Percentiles rank a stretch among this genome's conserved stretches.
Evolutionary conservation across 2,797 vertebrate species (phyloP).

Genomic region (Squalus acanthias): DNA sequence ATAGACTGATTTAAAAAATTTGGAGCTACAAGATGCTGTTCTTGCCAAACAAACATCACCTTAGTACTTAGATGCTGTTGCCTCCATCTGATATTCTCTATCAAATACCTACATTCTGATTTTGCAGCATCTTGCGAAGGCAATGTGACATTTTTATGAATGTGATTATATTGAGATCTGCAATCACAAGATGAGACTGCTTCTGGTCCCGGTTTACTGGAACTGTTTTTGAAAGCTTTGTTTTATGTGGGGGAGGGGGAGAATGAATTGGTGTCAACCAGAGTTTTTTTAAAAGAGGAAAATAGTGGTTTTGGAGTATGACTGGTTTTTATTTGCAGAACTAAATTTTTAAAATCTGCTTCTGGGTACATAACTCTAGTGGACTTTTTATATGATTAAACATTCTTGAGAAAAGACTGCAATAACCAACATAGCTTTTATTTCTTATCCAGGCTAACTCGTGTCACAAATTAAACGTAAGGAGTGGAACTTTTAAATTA

Average conservation of each 20-base stretch:
- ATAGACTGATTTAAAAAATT: neutral
- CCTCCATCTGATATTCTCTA: neutral
- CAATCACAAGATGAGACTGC: neutral
- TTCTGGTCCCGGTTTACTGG: neutral
- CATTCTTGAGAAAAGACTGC: neutral
- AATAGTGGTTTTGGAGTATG: neutral
- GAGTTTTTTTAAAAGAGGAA: neutral
- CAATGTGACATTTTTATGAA: neutral
- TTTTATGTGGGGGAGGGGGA: neutral
- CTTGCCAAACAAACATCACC: conserved; percentile 29
- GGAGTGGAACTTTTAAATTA: neutral
- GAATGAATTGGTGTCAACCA: neutral
- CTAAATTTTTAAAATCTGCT: neutral
- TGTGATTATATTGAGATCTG: neutral
- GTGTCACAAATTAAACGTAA: neutral
- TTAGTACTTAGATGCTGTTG: neutral
- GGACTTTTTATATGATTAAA: neutral
- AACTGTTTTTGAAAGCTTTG: neutral
- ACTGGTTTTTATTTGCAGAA: neutral
- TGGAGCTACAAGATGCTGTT: conserved; percentile 25
- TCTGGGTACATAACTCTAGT: neutral
- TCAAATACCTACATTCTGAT: neutral
- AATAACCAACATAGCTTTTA: neutral
- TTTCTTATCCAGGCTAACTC: neutral
- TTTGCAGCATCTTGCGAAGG: neutral